Evolutionary conservation across 2,113 vertebrate species (phyloP).

Genomic region (Oplegnathus fasciatus): DNA sequence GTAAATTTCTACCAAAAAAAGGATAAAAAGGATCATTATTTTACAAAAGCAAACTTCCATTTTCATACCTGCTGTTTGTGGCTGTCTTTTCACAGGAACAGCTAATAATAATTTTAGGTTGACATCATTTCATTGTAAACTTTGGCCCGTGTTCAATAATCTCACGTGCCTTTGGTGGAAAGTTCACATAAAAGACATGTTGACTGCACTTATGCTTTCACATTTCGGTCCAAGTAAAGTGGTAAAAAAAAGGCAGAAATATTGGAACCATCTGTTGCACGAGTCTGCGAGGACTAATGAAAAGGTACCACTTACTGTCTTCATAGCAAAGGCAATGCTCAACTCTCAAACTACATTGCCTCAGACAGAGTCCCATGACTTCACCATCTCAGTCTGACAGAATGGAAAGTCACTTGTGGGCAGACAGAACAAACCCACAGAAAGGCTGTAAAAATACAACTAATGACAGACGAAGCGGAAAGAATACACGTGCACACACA

Average conservation of each 20-base stretch:
- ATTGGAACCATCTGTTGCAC: conserved; percentile 74
- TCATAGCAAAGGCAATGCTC: conserved; percentile 49
- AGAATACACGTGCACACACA: conserved; percentile 48
- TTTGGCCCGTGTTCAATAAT: conserved; percentile 25
- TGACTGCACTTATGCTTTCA: conserved; percentile 51
- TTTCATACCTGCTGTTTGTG: conserved; percentile 25
- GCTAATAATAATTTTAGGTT: conserved; percentile 25
- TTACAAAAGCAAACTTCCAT: conserved; percentile 13
- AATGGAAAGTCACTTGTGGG: conserved; percentile 84
- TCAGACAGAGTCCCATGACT: conserved; percentile 76
- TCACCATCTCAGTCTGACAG: conserved; percentile 80
- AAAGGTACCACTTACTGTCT: conserved; percentile 66
- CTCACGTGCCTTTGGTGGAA: conserved; percentile 33
- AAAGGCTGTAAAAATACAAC: conserved; percentile 76
- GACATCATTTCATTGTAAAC: conserved; percentile 29
- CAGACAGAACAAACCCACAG: conserved; percentile 78
- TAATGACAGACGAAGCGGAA: conserved; percentile 70
- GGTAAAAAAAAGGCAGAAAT: conserved; percentile 50
- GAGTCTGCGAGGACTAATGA: conserved; percentile 68
- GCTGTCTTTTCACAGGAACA: conserved; percentile 22
- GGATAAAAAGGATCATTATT: neutral
- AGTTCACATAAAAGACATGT: conserved; percentile 58
- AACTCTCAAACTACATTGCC: conserved; percentile 69
- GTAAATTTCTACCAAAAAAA: conserved; percentile 21
- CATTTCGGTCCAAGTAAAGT: conserved; percentile 46